phyloP scores from a whole-genome alignment of 2,113 vertebrate species.

The Aleadryas rufinucha region DNA sequence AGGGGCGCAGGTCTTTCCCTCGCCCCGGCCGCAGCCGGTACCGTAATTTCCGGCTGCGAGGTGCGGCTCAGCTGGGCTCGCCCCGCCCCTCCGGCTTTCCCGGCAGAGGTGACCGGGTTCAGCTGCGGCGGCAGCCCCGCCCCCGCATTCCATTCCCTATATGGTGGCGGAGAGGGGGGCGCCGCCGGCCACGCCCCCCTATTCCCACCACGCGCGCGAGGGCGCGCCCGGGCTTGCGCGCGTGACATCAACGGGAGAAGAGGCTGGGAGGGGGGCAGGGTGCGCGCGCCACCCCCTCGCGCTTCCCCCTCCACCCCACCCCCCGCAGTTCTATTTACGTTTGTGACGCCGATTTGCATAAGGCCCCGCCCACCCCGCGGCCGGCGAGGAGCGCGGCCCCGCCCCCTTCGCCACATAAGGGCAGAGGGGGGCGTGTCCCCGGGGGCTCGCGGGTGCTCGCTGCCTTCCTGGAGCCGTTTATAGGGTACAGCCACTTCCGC shows the following conservation, averaged over 20 bases:
- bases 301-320: too few relatives aligned
- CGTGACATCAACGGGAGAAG: not conserved
- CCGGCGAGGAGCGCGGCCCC: not conserved
- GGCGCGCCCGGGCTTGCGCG: not conserved
- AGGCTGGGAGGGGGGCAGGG: rapidly evolving
- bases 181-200: not conserved
- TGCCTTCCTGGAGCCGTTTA: too few relatives aligned
- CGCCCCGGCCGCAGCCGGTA: not conserved
- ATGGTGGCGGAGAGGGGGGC: not conserved
- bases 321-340: not conserved
- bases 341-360: slow-evolving; percentile 15
- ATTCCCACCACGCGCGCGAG: not conserved
- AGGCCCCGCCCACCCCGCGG: not conserved
- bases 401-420: slow-evolving; percentile 76
- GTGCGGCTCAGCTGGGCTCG: rapidly evolving
- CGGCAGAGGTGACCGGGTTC: not conserved
- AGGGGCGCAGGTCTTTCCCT: rapidly evolving
- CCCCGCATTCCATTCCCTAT: not conserved
- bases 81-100: not conserved
- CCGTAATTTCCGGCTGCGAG: not conserved
- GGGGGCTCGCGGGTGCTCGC: too few relatives aligned
- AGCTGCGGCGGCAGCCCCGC: not conserved
- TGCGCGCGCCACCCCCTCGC: rapidly evolving
- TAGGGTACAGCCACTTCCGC: too few relatives aligned
- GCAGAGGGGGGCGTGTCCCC: slow-evolving; percentile 39